phyloP scores from a whole-genome alignment of 2,113 vertebrate genomes.

The Emydocephalus ijimae region DNA sequence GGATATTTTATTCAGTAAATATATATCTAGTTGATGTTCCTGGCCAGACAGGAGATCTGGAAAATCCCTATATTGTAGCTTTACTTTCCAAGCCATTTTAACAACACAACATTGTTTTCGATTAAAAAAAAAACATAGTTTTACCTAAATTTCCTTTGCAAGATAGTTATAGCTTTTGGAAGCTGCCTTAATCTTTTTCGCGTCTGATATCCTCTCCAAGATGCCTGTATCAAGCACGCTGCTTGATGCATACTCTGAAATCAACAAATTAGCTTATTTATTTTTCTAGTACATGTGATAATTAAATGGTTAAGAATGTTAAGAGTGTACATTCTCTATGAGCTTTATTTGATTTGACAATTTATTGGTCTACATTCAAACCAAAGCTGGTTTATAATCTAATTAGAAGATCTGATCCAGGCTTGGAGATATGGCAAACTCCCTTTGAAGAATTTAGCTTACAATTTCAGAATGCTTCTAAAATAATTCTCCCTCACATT shows the following conservation, averaged over 20 bases:
- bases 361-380: not conserved
- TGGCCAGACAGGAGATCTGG: not conserved
- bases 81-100: not conserved
- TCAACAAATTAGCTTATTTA: conserved; percentile 41
- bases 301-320: not conserved
- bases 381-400: not conserved
- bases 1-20: not conserved
- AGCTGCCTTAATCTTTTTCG: conserved; percentile 85
- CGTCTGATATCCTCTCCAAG: conserved; percentile 83
- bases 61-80: not conserved
- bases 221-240: conserved; percentile 85
- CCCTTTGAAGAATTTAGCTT: not conserved
- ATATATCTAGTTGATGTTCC: not conserved
- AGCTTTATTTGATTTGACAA: not conserved
- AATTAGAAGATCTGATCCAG: not conserved
- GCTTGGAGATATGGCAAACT: not conserved
- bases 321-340: not conserved
- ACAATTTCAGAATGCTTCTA: not conserved
- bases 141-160: conserved; percentile 93
- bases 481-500: not conserved
- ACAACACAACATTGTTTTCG: not conserved
- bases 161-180: conserved; percentile 73
- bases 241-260: conserved; percentile 78
- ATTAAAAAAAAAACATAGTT: not conserved
- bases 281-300: not conserved